Conservation (phyloP, 1,140 invertebrate species). For the Anoplophora glabripennis region DNA sequence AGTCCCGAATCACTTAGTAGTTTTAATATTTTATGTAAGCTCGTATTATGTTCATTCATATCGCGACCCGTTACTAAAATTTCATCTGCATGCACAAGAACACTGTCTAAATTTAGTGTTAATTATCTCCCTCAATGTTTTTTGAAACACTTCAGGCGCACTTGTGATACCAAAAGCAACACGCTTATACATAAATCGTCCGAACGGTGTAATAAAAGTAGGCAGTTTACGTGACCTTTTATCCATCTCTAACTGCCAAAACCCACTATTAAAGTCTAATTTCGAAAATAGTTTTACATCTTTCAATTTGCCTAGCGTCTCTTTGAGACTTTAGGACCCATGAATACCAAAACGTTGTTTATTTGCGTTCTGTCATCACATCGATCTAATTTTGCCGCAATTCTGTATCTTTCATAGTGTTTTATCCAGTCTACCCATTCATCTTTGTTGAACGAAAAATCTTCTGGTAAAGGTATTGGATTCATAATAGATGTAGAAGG, state of each 20-base stretch:
- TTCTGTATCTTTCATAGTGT: too few species aligned
- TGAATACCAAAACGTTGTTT: too few species aligned
- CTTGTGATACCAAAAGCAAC: slow-evolving; percentile 3
- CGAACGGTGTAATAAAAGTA: slow-evolving; percentile 10
- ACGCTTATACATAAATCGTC: slow-evolving; percentile 1
- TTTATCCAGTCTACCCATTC: too few species aligned
- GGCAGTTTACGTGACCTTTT: background rate
- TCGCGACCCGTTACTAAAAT: background rate
- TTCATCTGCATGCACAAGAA: background rate
- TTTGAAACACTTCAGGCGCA: slow-evolving; percentile 10
- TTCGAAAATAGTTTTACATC: background rate
- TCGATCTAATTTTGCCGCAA: too few species aligned
- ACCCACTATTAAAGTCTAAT: background rate
- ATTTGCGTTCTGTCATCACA: too few species aligned
- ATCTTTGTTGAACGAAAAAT: too few species aligned
- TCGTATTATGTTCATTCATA: background rate
- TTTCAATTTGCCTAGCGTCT: too few species aligned
- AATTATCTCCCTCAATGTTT: background rate
- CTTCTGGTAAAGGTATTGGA: too few species aligned
- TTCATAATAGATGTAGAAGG: too few species aligned
- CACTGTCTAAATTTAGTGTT: slow-evolving; percentile 1
- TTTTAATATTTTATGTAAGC: background rate
- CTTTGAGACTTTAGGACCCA: too few species aligned
- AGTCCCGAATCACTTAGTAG: background rate
- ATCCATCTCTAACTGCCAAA: background rate